These are phyloP conservation scores for Leistus spinibarbis DNA, from an alignment of 2,888 invertebrate species.

Conservation along the genomic window DNA sequence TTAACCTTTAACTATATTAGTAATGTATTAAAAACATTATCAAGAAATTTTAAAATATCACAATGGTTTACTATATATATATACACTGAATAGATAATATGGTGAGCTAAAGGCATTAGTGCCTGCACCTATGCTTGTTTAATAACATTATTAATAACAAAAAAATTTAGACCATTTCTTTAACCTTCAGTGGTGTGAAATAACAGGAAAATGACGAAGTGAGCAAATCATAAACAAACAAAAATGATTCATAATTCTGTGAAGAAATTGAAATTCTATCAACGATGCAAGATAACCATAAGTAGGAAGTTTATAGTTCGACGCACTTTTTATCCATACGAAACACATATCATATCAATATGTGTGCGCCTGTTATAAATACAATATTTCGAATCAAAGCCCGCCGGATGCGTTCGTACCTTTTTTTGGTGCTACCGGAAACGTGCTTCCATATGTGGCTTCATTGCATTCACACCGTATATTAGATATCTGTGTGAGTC, in stretches of 20 bases:
- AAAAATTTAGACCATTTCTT: too few species aligned
- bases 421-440: conserved; percentile 35
- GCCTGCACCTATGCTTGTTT: too few species aligned
- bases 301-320: conserved; percentile 1
- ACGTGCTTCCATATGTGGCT: conserved; percentile 33
- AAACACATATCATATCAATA: background rate
- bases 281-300: background rate
- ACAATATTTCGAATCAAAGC: conserved; percentile 14
- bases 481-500: background rate
- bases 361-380: background rate
- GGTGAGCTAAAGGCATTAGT: too few species aligned
- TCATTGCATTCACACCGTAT: conserved; percentile 1
- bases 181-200: background rate
- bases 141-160: too few species aligned
- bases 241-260: background rate
- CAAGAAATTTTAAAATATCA: too few species aligned
- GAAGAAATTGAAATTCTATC: background rate
- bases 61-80: background rate
- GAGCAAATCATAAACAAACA: background rate
- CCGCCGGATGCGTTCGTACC: conserved; percentile 24
- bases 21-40: too few species aligned
- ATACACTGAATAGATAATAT: too few species aligned
- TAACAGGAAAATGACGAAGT: background rate
- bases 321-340: conserved; percentile 4
- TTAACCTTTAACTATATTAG: too few species aligned